These are phyloP conservation scores for Palythoa caribaeorum DNA, from an alignment of 92 coral and sea anemone genomes.

Conservation along the genomic window DNA sequence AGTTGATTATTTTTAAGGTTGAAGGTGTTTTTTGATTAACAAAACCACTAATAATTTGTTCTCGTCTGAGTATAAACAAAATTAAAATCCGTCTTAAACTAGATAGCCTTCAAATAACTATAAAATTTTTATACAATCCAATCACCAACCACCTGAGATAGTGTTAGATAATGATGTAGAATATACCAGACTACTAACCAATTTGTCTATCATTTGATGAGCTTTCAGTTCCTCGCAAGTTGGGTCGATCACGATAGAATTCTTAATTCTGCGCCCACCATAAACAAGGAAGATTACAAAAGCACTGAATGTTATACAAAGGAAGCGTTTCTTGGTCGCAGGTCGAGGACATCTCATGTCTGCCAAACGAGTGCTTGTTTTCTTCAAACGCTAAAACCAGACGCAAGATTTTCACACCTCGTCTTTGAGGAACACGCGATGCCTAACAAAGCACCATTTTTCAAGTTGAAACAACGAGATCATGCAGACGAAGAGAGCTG, in stretches of 20 bases:
- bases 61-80: too few relatives aligned
- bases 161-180: too few relatives aligned
- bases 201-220: conserved; percentile 7
- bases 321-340: conserved; percentile 22
- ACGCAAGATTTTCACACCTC: background rate
- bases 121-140: too few relatives aligned
- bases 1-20: too few relatives aligned
- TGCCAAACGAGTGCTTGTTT: background rate
- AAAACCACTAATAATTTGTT: too few relatives aligned
- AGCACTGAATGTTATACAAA: background rate
- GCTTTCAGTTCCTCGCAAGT: conserved; percentile 46
- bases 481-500: too few relatives aligned
- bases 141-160: too few relatives aligned
- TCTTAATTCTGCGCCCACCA: background rate
- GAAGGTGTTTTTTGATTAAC: too few relatives aligned
- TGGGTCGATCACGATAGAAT: conserved; percentile 21
- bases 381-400: background rate
- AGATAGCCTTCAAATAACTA: too few relatives aligned
- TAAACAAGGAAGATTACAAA: conserved; percentile 12
- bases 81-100: too few relatives aligned
- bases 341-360: conserved; percentile 44
- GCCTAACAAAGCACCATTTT: too few relatives aligned
- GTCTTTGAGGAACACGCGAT: background rate
- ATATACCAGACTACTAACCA: conserved; percentile 11
- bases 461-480: too few relatives aligned